phyloP scores from a whole-genome alignment of 2,888 invertebrate genomes.

The Nomada goodeniana region DNA sequence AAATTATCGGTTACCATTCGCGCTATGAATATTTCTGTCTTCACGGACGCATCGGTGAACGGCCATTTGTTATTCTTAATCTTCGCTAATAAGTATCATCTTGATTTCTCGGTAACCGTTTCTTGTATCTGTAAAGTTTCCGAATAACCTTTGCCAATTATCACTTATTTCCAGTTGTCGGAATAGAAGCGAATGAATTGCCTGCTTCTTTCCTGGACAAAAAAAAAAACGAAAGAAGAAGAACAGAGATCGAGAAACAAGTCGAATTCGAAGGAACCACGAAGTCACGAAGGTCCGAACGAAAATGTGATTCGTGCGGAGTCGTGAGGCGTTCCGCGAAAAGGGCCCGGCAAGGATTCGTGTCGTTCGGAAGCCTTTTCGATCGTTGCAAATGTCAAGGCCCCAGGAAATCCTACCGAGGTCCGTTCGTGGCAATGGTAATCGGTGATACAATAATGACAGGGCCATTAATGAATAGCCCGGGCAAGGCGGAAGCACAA shows the following conservation, averaged over 20 bases:
- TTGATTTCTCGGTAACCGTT: too few species aligned
- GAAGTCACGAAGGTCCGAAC: conserved; percentile 50
- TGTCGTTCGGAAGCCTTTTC: conserved; percentile 47
- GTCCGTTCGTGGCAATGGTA: conserved; percentile 27
- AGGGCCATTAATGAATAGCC: conserved; percentile 68
- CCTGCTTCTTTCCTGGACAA: neutral
- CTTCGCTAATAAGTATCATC: too few species aligned
- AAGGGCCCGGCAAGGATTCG: conserved; percentile 8
- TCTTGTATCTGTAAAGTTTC: too few species aligned
- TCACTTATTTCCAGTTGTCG: too few species aligned
- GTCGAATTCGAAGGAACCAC: conserved; percentile 15
- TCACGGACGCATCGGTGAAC: too few species aligned
- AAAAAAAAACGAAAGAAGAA: neutral
- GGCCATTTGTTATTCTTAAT: too few species aligned
- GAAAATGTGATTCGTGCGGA: conserved; percentile 34
- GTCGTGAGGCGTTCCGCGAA: conserved; percentile 45
- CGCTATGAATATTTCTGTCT: too few species aligned
- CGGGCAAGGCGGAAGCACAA: conserved; percentile 57
- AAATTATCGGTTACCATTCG: too few species aligned
- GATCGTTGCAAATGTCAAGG: conserved; percentile 64
- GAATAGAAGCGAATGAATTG: too few species aligned
- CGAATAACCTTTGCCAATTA: too few species aligned
- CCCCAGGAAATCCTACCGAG: neutral
- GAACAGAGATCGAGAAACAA: neutral
- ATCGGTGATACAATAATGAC: conserved; percentile 3